phyloP scores from a whole-genome alignment of 2,797 vertebrate genomes.

The Odontamblyopus lacepedii region DNA sequence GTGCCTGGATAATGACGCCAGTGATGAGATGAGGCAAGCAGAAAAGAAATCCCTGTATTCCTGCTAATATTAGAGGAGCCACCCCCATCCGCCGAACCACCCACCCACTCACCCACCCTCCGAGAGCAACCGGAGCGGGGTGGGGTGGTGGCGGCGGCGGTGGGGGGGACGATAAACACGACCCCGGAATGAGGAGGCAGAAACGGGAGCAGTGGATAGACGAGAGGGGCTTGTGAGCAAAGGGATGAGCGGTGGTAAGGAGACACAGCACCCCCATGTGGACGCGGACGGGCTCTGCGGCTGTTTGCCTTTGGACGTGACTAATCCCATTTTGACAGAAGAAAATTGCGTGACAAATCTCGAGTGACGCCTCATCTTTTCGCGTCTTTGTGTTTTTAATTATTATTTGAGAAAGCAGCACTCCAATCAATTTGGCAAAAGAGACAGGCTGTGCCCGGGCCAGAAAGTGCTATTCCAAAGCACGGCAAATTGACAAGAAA shows the following conservation, averaged over 20 bases:
- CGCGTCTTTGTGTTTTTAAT: conserved; percentile 12
- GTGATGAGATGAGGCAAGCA: conserved; percentile 39
- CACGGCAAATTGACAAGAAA: neutral
- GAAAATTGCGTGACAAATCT: conserved; percentile 21
- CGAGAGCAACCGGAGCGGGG: conserved; percentile 33
- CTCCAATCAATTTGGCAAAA: conserved; percentile 3
- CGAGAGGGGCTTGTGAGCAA: neutral
- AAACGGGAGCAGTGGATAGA: conserved; percentile 30
- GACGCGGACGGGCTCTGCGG: conserved; percentile 15
- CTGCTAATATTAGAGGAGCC: conserved; percentile 20
- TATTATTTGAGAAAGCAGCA: conserved; percentile 7
- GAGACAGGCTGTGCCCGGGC: neutral
- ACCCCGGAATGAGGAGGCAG: conserved; percentile 46
- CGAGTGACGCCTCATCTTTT: conserved; percentile 16
- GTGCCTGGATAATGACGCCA: conserved; percentile 48
- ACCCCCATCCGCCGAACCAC: neutral
- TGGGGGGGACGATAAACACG: conserved; percentile 36
- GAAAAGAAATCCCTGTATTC: conserved; percentile 11
- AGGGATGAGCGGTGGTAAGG: conserved; percentile 20
- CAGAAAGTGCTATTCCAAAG: neutral
- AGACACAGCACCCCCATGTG: conserved; percentile 68
- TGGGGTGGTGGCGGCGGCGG: neutral
- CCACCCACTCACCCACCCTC: neutral
- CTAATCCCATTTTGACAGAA: conserved; percentile 7
- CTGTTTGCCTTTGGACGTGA: neutral